phyloP scores from a whole-genome alignment of 2,113 vertebrate genomes.

The Bothrops jararaca region DNA sequence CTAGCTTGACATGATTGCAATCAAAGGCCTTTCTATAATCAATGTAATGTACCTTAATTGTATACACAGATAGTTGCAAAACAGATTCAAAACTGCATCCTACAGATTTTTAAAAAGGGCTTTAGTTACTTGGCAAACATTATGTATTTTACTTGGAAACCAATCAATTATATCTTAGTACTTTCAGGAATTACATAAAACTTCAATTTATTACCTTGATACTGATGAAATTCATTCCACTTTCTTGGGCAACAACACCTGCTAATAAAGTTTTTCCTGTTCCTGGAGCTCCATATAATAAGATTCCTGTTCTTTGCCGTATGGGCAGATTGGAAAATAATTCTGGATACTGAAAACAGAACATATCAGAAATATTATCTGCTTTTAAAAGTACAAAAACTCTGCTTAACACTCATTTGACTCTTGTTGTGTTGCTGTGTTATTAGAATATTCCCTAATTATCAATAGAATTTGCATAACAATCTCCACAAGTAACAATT shows the following conservation, averaged over 20 bases:
- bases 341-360: constrained; percentile 82
- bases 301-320: constrained; percentile 85
- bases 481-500: background rate
- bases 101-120: background rate
- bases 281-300: constrained; percentile 92
- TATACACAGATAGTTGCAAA: background rate
- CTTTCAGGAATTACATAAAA: background rate
- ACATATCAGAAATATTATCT: constrained; percentile 17
- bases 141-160: background rate
- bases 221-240: constrained; percentile 96
- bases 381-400: background rate
- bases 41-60: background rate
- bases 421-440: background rate
- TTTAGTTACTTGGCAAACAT: background rate
- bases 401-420: background rate
- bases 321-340: constrained; percentile 91
- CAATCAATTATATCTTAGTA: background rate
- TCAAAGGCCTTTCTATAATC: background rate
- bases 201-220: constrained; percentile 81
- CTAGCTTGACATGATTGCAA: background rate
- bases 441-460: background rate
- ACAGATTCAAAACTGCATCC: background rate
- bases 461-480: background rate
- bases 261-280: constrained; percentile 94
- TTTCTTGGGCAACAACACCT: constrained; percentile 86